Percentiles rank a stretch among this genome's conserved stretches.
Evolutionary conservation across 2,797 vertebrate genomes (phyloP).

Genomic region (Diplodus sargus): DNA sequence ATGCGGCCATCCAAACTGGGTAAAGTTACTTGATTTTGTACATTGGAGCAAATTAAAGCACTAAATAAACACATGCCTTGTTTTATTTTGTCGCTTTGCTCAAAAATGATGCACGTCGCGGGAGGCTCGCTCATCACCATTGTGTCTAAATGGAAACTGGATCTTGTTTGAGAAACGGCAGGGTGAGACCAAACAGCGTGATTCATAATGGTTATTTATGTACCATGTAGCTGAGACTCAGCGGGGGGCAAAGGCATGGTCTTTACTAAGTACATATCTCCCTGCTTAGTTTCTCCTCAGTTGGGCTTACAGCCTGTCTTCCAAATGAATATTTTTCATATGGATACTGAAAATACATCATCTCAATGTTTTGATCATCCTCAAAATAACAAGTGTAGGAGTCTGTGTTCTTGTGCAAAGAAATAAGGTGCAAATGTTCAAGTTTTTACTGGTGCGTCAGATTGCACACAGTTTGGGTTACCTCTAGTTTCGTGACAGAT

Average conservation of each 20-base stretch:
- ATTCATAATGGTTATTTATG: slow-evolving; percentile 87
- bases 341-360: slow-evolving; percentile 60
- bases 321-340: slow-evolving; percentile 64
- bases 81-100: slow-evolving; percentile 46
- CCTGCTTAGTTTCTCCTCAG: slow-evolving; percentile 67
- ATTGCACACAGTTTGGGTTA: slow-evolving; percentile 18
- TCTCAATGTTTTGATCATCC: slow-evolving; percentile 71
- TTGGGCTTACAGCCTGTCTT: slow-evolving; percentile 54
- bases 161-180: slow-evolving; percentile 79
- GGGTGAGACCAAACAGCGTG: slow-evolving; percentile 82
- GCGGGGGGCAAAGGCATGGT: slow-evolving; percentile 79
- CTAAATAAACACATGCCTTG: slow-evolving; percentile 43
- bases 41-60: slow-evolving; percentile 29
- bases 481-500: slow-evolving; percentile 25
- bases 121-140: slow-evolving; percentile 64
- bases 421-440: slow-evolving; percentile 59
- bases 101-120: slow-evolving; percentile 41
- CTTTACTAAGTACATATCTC: slow-evolving; percentile 79
- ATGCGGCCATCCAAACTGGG: slow-evolving; percentile 1
- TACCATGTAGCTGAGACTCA: slow-evolving; percentile 78
- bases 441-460: slow-evolving; percentile 36
- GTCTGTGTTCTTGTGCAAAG: slow-evolving; percentile 42
- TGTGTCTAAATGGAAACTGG: slow-evolving; percentile 82
- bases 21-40: slow-evolving; percentile 7
- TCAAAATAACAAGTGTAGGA: slow-evolving; percentile 71